Evolutionary conservation across 2,113 vertebrate species (phyloP), one percentile per base, ranked within the genome.

Genomic region (Ascaphus truei): DNA sequence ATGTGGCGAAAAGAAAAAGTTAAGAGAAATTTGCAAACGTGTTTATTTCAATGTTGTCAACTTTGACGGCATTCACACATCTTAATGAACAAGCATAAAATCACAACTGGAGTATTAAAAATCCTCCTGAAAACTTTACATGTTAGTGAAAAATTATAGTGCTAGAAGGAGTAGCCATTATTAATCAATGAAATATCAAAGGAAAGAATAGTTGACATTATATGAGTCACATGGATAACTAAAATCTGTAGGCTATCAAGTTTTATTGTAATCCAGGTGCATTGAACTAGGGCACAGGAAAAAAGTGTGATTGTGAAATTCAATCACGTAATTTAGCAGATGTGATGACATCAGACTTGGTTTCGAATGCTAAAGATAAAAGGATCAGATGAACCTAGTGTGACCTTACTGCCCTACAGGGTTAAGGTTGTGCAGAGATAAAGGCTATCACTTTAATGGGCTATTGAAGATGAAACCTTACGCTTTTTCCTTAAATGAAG

Each of bases 191-290:
- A 33, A n/a, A 58, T 58, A 48, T 53, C 36, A 68, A 68, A 60
- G 45, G 23, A 27, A 13, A 51, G 45, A 48, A 67, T 66, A 33
- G 20, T 58, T 60, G 56, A 51, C 66, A 51, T 69, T 60, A 50
- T 60, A 52, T n/a, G 66, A 69, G 66, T 51, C 53, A 30, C 20
- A 18, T 48, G 66, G 66, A 69, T 69, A 45, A 45, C 66, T 51
- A 34, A 69, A 69, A 69, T 69, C 66, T 60, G 56, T 39, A 36
- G 45, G 56, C 56, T 69, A 69, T 69, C 66, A 60, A 51, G 66
- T 69, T 67, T 67, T 67, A 67, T 57, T 51, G 23, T 69, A 60
- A 69, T 60, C 56, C 66, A 69, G 66, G 66, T 69, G 66, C 66
- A 69, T 11, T 60, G 66, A 50, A 39, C 23, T 34, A 59, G 53